Conservation (phyloP, 2,888 invertebrate genomes). For the Heteropelma amictum region DNA sequence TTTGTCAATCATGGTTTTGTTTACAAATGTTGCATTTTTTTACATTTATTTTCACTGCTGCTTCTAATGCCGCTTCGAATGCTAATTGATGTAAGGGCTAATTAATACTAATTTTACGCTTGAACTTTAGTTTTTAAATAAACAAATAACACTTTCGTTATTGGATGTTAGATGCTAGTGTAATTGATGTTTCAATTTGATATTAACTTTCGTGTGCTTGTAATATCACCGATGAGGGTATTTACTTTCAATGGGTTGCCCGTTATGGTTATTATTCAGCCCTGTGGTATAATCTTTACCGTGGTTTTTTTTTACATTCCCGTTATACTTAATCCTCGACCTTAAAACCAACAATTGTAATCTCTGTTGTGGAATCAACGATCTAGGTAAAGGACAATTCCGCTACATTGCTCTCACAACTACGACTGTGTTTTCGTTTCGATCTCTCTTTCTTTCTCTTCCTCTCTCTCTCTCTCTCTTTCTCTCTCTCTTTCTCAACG, state of each 20-base stretch:
- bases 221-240: too few species aligned
- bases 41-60: too few species aligned
- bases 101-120: too few species aligned
- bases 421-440: too few species aligned
- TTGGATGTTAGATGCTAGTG: not conserved
- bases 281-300: not conserved
- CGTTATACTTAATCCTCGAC: slow-evolving; percentile 47
- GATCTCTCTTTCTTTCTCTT: slow-evolving; percentile 14
- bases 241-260: not conserved
- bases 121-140: too few species aligned
- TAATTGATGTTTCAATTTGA: not conserved
- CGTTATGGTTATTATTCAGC: not conserved
- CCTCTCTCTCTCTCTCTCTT: slow-evolving; percentile 11
- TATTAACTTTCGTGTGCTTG: not conserved
- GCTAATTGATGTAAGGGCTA: too few species aligned
- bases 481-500: not conserved
- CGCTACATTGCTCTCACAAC: slow-evolving; percentile 21
- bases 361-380: slow-evolving; percentile 23
- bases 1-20: slow-evolving; percentile 21
- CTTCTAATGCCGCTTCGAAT: too few species aligned
- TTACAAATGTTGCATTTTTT: not conserved
- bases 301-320: slow-evolving; percentile 40
- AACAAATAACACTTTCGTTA: too few species aligned
- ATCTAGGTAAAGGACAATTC: slow-evolving; percentile 25
- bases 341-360: slow-evolving; percentile 2